These are phyloP conservation scores for Mus pahari DNA, from an alignment of 2,113 vertebrate genomes.

Conservation along the genomic window DNA sequence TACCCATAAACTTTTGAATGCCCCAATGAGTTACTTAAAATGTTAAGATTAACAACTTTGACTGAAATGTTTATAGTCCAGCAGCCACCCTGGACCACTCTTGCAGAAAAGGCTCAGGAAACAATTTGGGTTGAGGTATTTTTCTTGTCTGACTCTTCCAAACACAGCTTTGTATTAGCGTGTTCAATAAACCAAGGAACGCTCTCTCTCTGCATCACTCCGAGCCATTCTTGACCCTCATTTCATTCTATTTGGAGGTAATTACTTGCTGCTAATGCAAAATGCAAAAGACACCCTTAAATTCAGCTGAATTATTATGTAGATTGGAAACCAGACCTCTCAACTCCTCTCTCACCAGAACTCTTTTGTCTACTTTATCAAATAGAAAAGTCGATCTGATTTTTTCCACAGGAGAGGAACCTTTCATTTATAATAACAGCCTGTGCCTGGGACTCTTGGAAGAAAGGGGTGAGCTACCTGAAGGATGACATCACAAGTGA, in stretches of 20 bases:
- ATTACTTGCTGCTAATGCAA: slow-evolving; percentile 83
- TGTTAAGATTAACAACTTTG: slow-evolving; percentile 55
- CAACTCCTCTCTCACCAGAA: slow-evolving; percentile 26
- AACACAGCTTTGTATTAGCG: slow-evolving; percentile 79
- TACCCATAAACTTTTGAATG: slow-evolving; percentile 28
- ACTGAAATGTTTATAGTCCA: slow-evolving; percentile 55
- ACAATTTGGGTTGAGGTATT: slow-evolving; percentile 68
- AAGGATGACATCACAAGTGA: neutral
- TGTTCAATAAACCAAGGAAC: slow-evolving; percentile 80
- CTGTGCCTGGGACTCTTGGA: neutral
- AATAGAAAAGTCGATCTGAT: slow-evolving; percentile 47
- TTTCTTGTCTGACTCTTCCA: slow-evolving; percentile 70
- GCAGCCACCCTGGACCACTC: slow-evolving; percentile 38
- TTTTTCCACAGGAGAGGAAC: neutral
- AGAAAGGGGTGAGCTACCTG: slow-evolving; percentile 12
- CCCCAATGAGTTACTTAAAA: slow-evolving; percentile 43
- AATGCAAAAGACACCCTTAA: slow-evolving; percentile 78
- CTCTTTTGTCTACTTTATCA: slow-evolving; percentile 47
- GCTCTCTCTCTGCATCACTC: slow-evolving; percentile 73
- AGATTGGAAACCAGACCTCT: slow-evolving; percentile 66
- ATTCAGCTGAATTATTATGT: slow-evolving; percentile 78
- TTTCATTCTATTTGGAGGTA: slow-evolving; percentile 84
- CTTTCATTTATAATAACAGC: slow-evolving; percentile 18
- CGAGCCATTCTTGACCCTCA: slow-evolving; percentile 81
- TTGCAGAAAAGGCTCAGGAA: slow-evolving; percentile 59